Base-by-base conservation (phyloP, 2,888 invertebrate genomes). In the Apamea monoglypha region DNA sequence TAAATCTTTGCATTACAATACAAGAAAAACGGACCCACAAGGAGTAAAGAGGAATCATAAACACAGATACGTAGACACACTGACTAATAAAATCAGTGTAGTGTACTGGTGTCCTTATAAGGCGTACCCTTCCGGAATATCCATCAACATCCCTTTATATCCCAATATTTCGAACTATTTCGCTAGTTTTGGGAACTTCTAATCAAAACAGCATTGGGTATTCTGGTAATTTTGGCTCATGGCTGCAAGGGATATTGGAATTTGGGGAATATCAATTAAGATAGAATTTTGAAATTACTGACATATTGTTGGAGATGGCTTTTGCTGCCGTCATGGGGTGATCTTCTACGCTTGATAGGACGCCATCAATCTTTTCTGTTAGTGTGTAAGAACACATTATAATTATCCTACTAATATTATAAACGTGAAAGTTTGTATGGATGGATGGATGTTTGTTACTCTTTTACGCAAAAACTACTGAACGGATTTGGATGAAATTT, bases 261-360 rank as follows among this genome's bases (percentile, higher is more conserved):
- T 78, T 69, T 73, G 14, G 40, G n/a, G 44, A 83, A 64, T 73
- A 77, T 81, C 77, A 69, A 83, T 83, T 83, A 47, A 59, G 16
- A 18, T 32, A 63, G 36, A 59, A 76, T 66, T 8, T 72, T 71
- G 44, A 53, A 68, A 72, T 64, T 14, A 2, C 63, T 83, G 61
- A 25, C n/a, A 67, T 47, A 53, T 50, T 67, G 53, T 67, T 59
- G 14, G 14, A 4, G 21, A 36, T 72, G 12, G 61, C 36, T 29
- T 69, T 68, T 68, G 67, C 47, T 47, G 44, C 21, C 21, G 21
- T 29, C 29, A 29, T 29, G 29, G 29, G n/a, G 6, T 68, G 29
- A 44, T 29, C 21, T 68, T 68, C 1, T 68, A 21, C 21, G 29
- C 29, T 68, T 47, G 47, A 44, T 29, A 29, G 6, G 5, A 10